Conservation (phyloP, 2,888 invertebrate species). For the Ceramica pisi region DNA sequence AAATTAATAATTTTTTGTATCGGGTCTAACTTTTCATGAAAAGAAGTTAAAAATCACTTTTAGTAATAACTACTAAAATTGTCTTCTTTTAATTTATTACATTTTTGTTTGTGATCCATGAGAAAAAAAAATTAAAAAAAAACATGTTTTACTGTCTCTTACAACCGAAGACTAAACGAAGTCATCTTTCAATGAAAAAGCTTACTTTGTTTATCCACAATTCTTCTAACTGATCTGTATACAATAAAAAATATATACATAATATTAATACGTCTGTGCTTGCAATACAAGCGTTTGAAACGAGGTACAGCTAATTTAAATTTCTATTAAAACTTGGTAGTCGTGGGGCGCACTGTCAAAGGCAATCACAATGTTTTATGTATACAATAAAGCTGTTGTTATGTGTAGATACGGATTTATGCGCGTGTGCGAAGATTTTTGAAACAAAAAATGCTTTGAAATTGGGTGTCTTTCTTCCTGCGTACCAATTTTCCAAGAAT, state of each 20-base stretch:
- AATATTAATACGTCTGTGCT: constrained; percentile 65
- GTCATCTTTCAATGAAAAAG: background rate
- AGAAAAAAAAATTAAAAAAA: background rate
- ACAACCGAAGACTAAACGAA: background rate
- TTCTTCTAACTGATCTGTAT: constrained; percentile 25
- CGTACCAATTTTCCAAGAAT: no score
- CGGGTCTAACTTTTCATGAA: no score
- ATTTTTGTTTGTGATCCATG: no score
- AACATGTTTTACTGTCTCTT: background rate
- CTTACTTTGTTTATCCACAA: background rate
- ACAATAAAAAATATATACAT: constrained; percentile 56
- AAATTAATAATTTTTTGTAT: no score
- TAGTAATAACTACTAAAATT: no score
- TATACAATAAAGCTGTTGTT: constrained; percentile 73
- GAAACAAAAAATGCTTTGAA: background rate
- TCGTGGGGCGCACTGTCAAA: constrained; percentile 80
- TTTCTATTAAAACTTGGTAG: constrained; percentile 89
- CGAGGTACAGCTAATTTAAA: constrained; percentile 85
- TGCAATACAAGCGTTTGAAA: constrained; percentile 72
- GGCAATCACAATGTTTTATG: constrained; percentile 84
- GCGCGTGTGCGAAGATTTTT: constrained; percentile 42
- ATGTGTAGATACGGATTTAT: constrained; percentile 57
- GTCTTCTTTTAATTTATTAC: no score
- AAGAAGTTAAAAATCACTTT: no score
- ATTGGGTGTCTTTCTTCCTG: no score